Base-by-base conservation (phyloP, 2,888 invertebrate species). In the Steinernema carpocapsae region DNA sequence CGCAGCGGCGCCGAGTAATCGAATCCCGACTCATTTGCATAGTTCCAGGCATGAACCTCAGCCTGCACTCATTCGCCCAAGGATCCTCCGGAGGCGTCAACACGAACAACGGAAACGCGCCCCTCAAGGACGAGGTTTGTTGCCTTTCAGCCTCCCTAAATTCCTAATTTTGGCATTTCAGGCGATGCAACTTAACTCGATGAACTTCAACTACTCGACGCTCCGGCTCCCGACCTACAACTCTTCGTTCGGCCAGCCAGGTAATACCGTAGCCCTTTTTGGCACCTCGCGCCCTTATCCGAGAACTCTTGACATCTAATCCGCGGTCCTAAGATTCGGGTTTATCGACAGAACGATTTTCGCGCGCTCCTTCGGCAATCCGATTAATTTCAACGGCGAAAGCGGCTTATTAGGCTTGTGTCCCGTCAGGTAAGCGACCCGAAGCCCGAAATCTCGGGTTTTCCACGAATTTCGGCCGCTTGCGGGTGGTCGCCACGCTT, bases 181-280 rank as follows among this genome's bases (percentile, higher is more conserved):
- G 56, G 56, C 56, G 56, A 24, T 56, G 56, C 14, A 56, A 7
- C 56, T 56, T 6, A 56, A 56, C 56, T 56, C 56, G 56, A 56
- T 56, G 56, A 56, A 56, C 56, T 56, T 56, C 26, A 56, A 56
- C 56, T 56, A 56, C 56, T 56, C 56, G 22, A 24, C 56, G 24
- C 56, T 56, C 56, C 56, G 56, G 3, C 56, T 56, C 24, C 56
- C 56, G 24, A 56, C 56, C 26, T 56, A 56, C 56, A 56, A 56
- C 56, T 56, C 56, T 56, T 24, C 24, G 24, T 56, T 56, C 56
- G 56, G 56, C 3, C 56, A 56, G 56, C 56, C 56, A 56, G 56
- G 56, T 56, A 56, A 56, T 56, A 48, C 48, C 6, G 48, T 48
- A 48, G 3, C n/a, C 43, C 43, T n/a, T n/a, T n/a, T n/a, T n/a